Evolutionary conservation across 2,113 vertebrate genomes (phyloP), one percentile per base, ranked within the genome.

Genomic region (Camelus bactrianus): DNA sequence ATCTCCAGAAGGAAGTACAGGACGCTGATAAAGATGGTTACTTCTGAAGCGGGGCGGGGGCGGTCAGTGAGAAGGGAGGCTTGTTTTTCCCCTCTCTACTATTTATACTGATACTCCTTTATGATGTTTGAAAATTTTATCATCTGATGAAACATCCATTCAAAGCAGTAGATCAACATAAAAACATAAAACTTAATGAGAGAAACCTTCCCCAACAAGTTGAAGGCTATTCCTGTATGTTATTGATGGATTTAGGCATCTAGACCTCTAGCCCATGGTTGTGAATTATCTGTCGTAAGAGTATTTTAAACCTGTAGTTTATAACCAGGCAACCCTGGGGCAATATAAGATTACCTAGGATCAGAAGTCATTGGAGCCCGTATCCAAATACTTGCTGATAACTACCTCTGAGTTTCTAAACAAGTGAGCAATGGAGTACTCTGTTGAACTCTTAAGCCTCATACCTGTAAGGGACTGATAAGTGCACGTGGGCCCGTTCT

Each of bases 381-480:
- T 89, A 84, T 93, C 83, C 93, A 93, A 93, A 95, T 95, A 89
- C 67, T 92, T 93, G 56, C 83, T 86, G 65, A 72, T 91, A 81
- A 14, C 22, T 72, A 32, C 64, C 81, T 93, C 77, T 89, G 4
- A 30, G 42, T 89, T 96, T 95, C 54, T 72, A 72, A 42, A 93
- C 89, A 85, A 79, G 60, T 77, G 22, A 93, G 26, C 73, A 14
- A 0, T 89, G 22, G 73, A 89, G 91, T 70, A 9, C 12, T 67
- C 8, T 19, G 35, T 81, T 24, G 19, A 94, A 72, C 50, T 84
- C 72, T 67, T 93, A 50, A 81, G 77, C 89, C 35, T 93, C 35
- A 67, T 93, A 91, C 96, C 95, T 97, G 97, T 35, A 64, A 28
- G 91, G 46, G 22, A 65, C 52, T 92, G 95, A 95, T 97, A 97